phyloP scores from a whole-genome alignment of 2,888 invertebrate genomes.

The Alsophila aescularia region DNA sequence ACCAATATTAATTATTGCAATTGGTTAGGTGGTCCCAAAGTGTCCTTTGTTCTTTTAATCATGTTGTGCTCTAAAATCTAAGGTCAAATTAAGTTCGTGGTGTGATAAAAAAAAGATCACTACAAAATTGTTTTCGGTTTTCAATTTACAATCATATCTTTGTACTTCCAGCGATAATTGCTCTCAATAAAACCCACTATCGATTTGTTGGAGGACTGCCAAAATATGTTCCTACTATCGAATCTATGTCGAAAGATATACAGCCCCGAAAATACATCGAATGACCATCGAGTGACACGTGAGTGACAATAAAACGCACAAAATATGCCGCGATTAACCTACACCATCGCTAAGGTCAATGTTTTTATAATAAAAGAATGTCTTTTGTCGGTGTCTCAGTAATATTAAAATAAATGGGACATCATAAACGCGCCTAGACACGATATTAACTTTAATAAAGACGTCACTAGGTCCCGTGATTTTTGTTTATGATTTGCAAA shows the following conservation, averaged over 20 bases:
- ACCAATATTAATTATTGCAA: too few species aligned
- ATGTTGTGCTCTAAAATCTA: too few species aligned
- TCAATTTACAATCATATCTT: constrained; percentile 38
- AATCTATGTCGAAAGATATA: constrained; percentile 28
- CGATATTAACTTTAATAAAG: constrained; percentile 14
- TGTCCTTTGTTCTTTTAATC: too few species aligned
- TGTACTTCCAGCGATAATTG: constrained; percentile 37
- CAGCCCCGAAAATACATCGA: constrained; percentile 26
- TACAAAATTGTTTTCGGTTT: constrained; percentile 34
- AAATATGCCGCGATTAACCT: constrained; percentile 31
- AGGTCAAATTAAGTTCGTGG: too few species aligned
- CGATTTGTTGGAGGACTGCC: constrained; percentile 40
- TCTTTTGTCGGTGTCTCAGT: constrained; percentile 23
- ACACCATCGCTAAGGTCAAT: constrained; percentile 27
- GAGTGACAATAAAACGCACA: constrained; percentile 29
- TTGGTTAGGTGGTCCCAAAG: too few species aligned
- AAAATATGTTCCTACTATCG: constrained; percentile 37
- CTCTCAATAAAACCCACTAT: constrained; percentile 39
- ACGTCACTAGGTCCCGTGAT: constrained; percentile 3
- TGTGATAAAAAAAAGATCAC: constrained; percentile 3
- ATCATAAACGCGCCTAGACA: constrained; percentile 19
- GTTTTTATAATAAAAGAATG: constrained; percentile 22
- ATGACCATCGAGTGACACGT: constrained; percentile 26
- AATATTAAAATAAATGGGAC: constrained; percentile 22
- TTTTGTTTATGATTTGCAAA: neutral